Conservation (phyloP, 2,797 vertebrate species). For the Lates japonicus region DNA sequence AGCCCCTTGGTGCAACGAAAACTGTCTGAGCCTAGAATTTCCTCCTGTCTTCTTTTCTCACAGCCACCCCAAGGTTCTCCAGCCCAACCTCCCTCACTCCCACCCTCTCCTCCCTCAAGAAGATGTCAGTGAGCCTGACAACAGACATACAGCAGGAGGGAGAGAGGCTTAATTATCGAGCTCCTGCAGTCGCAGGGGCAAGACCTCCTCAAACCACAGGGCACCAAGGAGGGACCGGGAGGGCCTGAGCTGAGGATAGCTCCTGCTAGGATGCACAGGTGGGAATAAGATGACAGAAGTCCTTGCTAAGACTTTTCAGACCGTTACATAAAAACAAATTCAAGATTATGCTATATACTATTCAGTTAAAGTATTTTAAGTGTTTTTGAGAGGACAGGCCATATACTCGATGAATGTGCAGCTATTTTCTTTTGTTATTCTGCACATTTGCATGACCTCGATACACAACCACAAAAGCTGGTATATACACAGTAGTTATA, state of each 20-base stretch:
- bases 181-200: conserved; percentile 91
- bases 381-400: background rate
- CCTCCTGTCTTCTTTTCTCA: conserved; percentile 19
- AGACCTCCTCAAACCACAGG: conserved; percentile 89
- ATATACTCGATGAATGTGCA: background rate
- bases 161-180: conserved; percentile 92
- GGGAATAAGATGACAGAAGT: background rate
- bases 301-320: background rate
- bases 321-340: background rate
- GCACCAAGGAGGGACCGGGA: conserved; percentile 92
- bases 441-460: background rate
- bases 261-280: conserved; percentile 94
- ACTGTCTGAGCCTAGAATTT: background rate
- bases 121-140: conserved; percentile 95
- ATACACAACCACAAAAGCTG: background rate
- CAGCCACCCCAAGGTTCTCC: conserved; percentile 77
- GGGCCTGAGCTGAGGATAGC: conserved; percentile 88
- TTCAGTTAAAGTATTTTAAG: background rate
- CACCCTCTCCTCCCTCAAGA: conserved; percentile 83
- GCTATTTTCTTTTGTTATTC: background rate
- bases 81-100: conserved; percentile 77
- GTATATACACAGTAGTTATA: background rate
- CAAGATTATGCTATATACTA: background rate
- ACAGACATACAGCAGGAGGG: conserved; percentile 96
- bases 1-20: background rate